Evolutionary conservation across 2,797 vertebrate genomes (phyloP).

Genomic region (Lepilemur septentrionalis): DNA sequence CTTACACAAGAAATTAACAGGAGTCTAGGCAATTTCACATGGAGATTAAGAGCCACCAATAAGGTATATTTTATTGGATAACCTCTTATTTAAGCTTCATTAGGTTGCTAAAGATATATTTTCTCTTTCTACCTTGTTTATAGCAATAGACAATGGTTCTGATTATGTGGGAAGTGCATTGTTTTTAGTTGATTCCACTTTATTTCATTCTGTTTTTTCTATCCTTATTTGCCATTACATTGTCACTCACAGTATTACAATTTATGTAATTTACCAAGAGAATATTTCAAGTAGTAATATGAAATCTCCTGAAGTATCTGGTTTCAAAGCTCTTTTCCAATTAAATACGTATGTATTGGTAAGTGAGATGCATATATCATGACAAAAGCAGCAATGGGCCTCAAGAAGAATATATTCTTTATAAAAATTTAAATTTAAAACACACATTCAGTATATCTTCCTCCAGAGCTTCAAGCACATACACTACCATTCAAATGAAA

Average conservation of each 20-base stretch:
- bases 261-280: not conserved
- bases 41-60: slow-evolving; percentile 41
- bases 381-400: not conserved
- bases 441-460: not conserved
- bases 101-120: not conserved
- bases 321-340: not conserved
- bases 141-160: not conserved
- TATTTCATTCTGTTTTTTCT: not conserved
- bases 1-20: slow-evolving; percentile 62
- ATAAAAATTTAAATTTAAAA: slow-evolving; percentile 12
- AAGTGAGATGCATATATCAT: not conserved
- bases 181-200: not conserved
- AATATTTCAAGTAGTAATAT: not conserved
- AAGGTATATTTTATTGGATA: slow-evolving; percentile 56
- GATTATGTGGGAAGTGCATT: not conserved
- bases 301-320: not conserved
- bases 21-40: slow-evolving; percentile 60
- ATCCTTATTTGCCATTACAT: not conserved
- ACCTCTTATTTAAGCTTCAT: not conserved
- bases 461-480: not conserved
- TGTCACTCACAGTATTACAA: not conserved
- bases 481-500: not conserved
- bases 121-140: not conserved
- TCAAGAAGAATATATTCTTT: not conserved
- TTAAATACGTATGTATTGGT: not conserved